These are phyloP conservation scores for Hemithea aestivaria DNA, from an alignment of 2,888 invertebrate genomes.

Conservation along the genomic window DNA sequence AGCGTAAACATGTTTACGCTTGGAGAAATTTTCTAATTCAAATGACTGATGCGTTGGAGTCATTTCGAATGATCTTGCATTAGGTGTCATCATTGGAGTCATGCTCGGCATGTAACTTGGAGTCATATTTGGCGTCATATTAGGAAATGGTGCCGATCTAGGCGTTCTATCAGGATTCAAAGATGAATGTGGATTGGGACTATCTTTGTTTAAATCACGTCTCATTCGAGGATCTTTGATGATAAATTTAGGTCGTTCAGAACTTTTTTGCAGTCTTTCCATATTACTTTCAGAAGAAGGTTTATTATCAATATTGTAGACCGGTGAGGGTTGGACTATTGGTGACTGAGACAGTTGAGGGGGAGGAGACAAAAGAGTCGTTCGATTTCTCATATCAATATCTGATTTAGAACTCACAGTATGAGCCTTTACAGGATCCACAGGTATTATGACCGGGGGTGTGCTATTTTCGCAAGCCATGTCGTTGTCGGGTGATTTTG, in stretches of 20 bases:
- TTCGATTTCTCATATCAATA: conserved; percentile 59
- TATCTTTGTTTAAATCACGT: conserved; percentile 41
- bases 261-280: conserved; percentile 24
- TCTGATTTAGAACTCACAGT: conserved; percentile 40
- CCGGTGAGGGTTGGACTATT: conserved; percentile 1
- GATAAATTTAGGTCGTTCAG: conserved; percentile 21
- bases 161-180: conserved; percentile 34
- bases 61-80: conserved; percentile 45
- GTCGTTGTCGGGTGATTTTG: conserved; percentile 64
- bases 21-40: conserved; percentile 43
- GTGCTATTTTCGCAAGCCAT: conserved; percentile 34
- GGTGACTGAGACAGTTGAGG: conserved; percentile 5
- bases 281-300: conserved; percentile 16
- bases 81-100: conserved; percentile 35
- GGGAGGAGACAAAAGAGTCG: conserved; percentile 31
- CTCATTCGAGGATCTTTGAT: conserved; percentile 51
- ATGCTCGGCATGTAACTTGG: conserved; percentile 31
- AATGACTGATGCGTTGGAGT: conserved; percentile 43
- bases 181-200: conserved; percentile 30
- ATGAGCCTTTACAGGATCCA: conserved; percentile 51
- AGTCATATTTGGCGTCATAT: conserved; percentile 27
- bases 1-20: conserved; percentile 57
- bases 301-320: conserved; percentile 2
- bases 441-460: conserved; percentile 63
- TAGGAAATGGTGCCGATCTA: conserved; percentile 28